Evolutionary conservation across 2,113 vertebrate genomes (phyloP).

Genomic region (Illadopsis cleaveri): DNA sequence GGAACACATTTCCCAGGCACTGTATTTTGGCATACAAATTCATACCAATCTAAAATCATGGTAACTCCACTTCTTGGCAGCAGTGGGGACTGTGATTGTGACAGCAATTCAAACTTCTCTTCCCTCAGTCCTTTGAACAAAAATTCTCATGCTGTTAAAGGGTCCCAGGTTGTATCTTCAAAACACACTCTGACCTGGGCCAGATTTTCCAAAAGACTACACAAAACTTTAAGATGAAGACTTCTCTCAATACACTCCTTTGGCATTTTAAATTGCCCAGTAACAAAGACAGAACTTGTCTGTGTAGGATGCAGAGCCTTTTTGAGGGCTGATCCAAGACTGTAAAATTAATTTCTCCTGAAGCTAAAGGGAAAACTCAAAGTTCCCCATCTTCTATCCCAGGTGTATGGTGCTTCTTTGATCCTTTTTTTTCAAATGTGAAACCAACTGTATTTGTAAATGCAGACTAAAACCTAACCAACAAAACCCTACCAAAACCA

Average conservation of each 20-base stretch:
- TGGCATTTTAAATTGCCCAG: not conserved
- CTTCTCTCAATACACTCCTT: not conserved
- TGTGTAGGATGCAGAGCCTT: not conserved
- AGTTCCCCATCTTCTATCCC: not conserved
- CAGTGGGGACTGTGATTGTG: not conserved
- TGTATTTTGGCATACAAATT: not conserved
- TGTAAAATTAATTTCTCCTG: not conserved
- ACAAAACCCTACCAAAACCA: not conserved
- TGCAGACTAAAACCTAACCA: not conserved
- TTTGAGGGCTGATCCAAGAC: slow-evolving; percentile 41
- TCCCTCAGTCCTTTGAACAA: not conserved
- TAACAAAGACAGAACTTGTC: not conserved
- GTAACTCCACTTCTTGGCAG: not conserved
- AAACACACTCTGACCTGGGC: not conserved
- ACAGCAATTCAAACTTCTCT: not conserved
- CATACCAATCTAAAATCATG: not conserved
- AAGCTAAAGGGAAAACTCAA: slow-evolving; percentile 18
- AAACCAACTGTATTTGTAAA: slow-evolving; percentile 17
- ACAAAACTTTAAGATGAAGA: not conserved
- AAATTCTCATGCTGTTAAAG: not conserved
- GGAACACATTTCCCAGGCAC: not conserved
- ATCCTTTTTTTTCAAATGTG: not conserved
- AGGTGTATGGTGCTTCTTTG: slow-evolving; percentile 9
- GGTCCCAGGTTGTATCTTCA: not conserved
- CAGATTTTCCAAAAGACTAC: not conserved